A percentile compares a stretch with the other conserved stretches of the same genome.
Evolutionary conservation across 2,888 invertebrate genomes (phyloP).

Genomic region (Ptychoptera contaminata): DNA sequence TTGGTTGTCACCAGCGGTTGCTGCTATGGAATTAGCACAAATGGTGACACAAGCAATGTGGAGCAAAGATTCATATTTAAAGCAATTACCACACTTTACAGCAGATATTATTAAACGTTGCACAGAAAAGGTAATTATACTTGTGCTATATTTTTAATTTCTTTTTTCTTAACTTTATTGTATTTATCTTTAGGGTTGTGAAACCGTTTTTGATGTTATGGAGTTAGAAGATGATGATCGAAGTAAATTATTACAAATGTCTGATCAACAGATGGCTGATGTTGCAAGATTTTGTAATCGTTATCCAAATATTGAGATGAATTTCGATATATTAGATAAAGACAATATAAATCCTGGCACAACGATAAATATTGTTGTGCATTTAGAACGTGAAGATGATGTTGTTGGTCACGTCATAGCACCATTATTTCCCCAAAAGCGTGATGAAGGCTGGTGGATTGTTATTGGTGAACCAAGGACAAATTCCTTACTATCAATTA

Average conservation of each 20-base stretch:
- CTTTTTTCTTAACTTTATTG: conserved; percentile 25
- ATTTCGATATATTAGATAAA: conserved; percentile 74
- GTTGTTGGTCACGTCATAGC: conserved; percentile 93
- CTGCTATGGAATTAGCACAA: conserved; percentile 98
- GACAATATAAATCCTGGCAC: conserved; percentile 66
- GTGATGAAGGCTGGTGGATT: conserved; percentile 95
- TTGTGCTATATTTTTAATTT: conserved; percentile 8
- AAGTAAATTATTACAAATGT: conserved; percentile 59
- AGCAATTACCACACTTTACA: conserved; percentile 92
- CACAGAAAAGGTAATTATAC: conserved; percentile 49
- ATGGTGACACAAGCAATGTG: conserved; percentile 99
- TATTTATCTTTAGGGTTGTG: conserved; percentile 33
- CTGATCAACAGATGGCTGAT: conserved; percentile 85
- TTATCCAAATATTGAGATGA: conserved; percentile 95
- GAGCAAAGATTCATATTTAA: conserved; percentile 94
- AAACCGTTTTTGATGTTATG: conserved; percentile 63
- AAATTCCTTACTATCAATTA: conserved; percentile 92
- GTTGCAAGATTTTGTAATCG: conserved; percentile 97
- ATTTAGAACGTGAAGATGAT: conserved; percentile 93
- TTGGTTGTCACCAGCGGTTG: conserved; percentile 95
- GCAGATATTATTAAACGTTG: conserved; percentile 79
- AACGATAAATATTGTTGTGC: conserved; percentile 78
- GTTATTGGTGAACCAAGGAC: conserved; percentile 92
- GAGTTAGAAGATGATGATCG: conserved; percentile 76
- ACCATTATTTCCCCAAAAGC: conserved; percentile 93